phyloP scores from a whole-genome alignment of 2,797 vertebrate species.

The Mergus octosetaceus region DNA sequence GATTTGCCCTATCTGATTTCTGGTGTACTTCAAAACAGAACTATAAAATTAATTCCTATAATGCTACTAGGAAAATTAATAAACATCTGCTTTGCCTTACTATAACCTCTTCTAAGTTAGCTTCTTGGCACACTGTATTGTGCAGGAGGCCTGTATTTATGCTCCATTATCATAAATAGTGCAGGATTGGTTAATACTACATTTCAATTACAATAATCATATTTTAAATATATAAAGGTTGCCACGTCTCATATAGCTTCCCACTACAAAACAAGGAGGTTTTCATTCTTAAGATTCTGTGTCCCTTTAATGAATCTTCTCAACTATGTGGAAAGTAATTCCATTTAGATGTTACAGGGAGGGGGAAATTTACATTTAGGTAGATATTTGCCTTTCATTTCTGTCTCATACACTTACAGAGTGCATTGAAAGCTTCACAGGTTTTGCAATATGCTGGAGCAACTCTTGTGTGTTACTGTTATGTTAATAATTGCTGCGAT shows the following conservation, averaged over 20 bases:
- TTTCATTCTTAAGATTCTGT: not conserved
- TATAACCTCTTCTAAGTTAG: not conserved
- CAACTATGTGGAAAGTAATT: not conserved
- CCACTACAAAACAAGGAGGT: not conserved
- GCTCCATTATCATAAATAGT: not conserved
- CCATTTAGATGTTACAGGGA: not conserved
- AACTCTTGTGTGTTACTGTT: constrained; percentile 28
- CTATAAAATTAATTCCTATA: not conserved
- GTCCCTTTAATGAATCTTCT: not conserved
- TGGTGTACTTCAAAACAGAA: not conserved
- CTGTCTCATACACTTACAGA: not conserved
- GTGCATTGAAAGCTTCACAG: not conserved
- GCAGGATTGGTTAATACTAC: not conserved
- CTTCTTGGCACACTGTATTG: not conserved
- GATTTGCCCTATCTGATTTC: not conserved
- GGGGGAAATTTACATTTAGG: not conserved
- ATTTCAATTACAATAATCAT: not conserved
- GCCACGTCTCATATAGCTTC: not conserved
- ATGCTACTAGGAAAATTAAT: not conserved
- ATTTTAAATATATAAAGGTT: not conserved
- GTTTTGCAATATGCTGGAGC: not conserved
- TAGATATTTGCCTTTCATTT: not conserved
- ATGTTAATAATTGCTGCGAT: constrained; percentile 22
- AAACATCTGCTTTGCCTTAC: not conserved
- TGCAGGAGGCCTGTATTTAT: not conserved